Percentiles rank a stretch among this genome's conserved stretches.
Conservation (phyloP, 2,888 invertebrate species). For the Homarus gammarus region DNA sequence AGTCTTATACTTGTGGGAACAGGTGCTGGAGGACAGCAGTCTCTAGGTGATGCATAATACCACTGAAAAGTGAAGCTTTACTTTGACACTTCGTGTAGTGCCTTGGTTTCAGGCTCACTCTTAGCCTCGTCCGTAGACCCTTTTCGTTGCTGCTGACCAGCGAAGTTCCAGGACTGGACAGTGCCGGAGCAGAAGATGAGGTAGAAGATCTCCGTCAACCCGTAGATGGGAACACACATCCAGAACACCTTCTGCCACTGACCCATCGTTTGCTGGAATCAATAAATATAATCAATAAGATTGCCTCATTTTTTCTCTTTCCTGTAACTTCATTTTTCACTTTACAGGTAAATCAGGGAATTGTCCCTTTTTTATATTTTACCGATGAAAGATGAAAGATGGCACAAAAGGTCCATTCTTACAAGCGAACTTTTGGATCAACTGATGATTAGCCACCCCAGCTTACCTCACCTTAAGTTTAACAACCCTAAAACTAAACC, state of each 20-base stretch:
- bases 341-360: too few species aligned
- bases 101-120: too few species aligned
- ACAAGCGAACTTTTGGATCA: background rate
- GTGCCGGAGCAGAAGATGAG: constrained; percentile 34
- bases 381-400: background rate
- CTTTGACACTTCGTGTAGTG: too few species aligned
- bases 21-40: too few species aligned
- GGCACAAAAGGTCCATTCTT: background rate
- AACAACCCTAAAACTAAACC: too few species aligned
- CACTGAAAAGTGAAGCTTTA: too few species aligned
- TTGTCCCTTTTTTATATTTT: too few species aligned
- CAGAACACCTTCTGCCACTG: constrained; percentile 63
- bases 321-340: too few species aligned
- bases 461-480: too few species aligned
- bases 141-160: background rate
- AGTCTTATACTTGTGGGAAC: too few species aligned
- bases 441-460: background rate
- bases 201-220: constrained; percentile 34
- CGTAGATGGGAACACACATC: constrained; percentile 54
- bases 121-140: background rate
- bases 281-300: background rate
- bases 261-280: constrained; percentile 40
- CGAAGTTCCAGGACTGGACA: constrained; percentile 52
- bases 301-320: too few species aligned
- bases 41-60: too few species aligned